Conservation (phyloP, 2,797 vertebrate species). For the Coracias cyanogaster region DNA sequence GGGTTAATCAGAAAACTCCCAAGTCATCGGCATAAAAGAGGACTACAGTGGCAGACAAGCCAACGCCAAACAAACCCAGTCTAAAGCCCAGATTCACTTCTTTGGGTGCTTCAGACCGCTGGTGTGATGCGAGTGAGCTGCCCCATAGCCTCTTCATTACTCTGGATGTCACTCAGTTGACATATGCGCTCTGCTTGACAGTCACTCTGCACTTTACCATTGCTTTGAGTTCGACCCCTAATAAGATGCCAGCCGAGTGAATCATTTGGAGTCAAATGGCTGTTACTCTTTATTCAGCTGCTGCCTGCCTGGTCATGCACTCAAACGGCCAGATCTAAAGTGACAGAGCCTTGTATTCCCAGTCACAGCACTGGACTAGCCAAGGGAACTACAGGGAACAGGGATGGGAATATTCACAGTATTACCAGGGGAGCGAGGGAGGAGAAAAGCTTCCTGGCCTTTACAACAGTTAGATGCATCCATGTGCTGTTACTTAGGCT, state of each 20-base stretch:
- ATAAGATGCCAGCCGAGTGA: constrained; percentile 34
- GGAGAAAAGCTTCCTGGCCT: background rate
- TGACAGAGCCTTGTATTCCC: constrained; percentile 16
- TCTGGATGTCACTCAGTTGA: background rate
- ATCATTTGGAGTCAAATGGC: constrained; percentile 13
- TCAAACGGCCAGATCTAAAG: constrained; percentile 40
- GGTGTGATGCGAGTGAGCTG: background rate
- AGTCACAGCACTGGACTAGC: background rate
- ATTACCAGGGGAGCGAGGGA: background rate
- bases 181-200: background rate
- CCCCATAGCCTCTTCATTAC: background rate
- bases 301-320: constrained; percentile 3
- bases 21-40: background rate
- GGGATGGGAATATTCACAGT: background rate
- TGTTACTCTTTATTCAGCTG: constrained; percentile 34
- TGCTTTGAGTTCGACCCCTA: constrained; percentile 5
- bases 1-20: background rate
- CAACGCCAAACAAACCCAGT: background rate
- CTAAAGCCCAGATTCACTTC: background rate
- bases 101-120: background rate
- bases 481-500: background rate
- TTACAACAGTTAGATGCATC: background rate
- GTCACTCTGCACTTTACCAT: background rate
- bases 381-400: background rate
- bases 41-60: background rate